phyloP scores from a whole-genome alignment of 2,888 invertebrate genomes.

The Trachelus tabidus region DNA sequence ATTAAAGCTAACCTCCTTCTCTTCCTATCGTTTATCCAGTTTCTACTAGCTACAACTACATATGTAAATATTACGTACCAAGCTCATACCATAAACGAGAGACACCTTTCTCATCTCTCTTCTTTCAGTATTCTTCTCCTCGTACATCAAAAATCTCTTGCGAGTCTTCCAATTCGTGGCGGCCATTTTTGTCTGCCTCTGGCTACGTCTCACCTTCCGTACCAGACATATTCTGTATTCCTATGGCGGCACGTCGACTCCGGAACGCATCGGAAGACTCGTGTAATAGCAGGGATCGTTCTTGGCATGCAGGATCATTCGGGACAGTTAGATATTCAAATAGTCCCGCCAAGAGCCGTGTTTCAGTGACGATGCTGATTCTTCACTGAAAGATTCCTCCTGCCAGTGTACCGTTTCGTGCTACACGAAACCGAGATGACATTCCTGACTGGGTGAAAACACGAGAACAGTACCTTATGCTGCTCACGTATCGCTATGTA shows the following conservation, averaged over 20 bases:
- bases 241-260: neutral
- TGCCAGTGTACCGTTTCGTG: neutral
- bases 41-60: neutral
- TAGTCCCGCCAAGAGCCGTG: neutral
- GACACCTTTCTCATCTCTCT: neutral
- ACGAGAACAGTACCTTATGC: conserved; percentile 4
- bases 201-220: neutral
- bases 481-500: neutral
- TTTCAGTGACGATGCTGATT: neutral
- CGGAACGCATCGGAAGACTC: neutral
- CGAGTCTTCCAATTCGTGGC: neutral
- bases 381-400: neutral
- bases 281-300: neutral
- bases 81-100: neutral
- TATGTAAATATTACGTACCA: neutral
- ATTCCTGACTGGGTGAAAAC: conserved; percentile 10
- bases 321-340: neutral
- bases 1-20: neutral
- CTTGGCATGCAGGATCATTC: neutral
- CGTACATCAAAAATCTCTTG: neutral
- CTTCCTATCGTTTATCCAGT: neutral
- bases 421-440: conserved; percentile 6
- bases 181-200: neutral
- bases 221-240: neutral
- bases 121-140: neutral